Conservation (phyloP, 37 sponge, comb jelly and placozoan species). For the Chondrosia reniformis region DNA sequence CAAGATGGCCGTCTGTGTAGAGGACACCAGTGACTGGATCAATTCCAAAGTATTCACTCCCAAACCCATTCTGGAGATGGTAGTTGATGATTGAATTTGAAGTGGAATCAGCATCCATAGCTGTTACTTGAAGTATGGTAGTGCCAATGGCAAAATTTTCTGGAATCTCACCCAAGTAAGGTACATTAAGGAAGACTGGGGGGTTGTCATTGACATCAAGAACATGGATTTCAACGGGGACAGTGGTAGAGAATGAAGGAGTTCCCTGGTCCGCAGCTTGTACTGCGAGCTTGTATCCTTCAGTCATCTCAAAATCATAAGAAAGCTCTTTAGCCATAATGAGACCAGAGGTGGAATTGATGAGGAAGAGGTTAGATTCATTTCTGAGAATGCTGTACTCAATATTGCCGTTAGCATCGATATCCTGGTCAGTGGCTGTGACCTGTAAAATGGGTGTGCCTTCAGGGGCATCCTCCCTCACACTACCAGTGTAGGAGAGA, state of each 20-base stretch:
- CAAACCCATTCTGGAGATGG: conserved; percentile 3
- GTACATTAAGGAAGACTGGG: conserved; percentile 41
- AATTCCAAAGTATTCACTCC: conserved; percentile 53
- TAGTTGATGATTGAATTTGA: conserved; percentile 19
- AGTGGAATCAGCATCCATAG: conserved; percentile 50
- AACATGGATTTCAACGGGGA: conserved; percentile 26
- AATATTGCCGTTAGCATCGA: conserved; percentile 39
- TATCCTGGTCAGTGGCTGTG: conserved; percentile 54
- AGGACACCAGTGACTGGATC: conserved; percentile 59
- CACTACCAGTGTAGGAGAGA: neutral
- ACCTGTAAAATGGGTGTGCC: conserved; percentile 19
- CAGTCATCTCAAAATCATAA: neutral
- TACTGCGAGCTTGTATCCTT: conserved; percentile 29
- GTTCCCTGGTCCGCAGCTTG: conserved; percentile 38
- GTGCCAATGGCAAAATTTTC: conserved; percentile 66
- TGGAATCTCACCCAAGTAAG: conserved; percentile 23
- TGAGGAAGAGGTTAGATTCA: conserved; percentile 5
- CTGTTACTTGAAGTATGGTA: conserved; percentile 33
- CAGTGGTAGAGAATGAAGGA: conserved; percentile 26
- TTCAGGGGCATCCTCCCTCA: conserved; percentile 36
- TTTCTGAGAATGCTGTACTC: conserved; percentile 6
- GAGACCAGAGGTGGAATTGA: conserved; percentile 41
- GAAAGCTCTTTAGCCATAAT: neutral
- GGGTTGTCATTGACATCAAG: conserved; percentile 65
- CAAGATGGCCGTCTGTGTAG: conserved; percentile 37